Evolutionary conservation across 2,797 vertebrate species (phyloP).

Genomic region (Aotus griseimembra): DNA sequence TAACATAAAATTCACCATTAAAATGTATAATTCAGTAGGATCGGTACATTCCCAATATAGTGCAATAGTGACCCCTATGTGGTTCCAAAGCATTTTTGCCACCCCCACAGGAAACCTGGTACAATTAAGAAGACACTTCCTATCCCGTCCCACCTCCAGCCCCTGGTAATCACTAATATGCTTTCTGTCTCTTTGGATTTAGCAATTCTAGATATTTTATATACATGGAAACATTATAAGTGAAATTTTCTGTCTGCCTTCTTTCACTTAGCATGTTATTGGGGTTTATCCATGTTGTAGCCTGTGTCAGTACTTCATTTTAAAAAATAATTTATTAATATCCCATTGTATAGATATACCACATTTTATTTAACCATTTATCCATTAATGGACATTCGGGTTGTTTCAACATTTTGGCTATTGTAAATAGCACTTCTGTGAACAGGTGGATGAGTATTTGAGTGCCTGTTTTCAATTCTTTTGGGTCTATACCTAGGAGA

Average conservation of each 20-base stretch:
- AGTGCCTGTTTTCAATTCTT: not conserved
- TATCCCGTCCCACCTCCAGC: rapidly evolving
- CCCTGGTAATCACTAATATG: not conserved
- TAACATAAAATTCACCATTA: slow-evolving; percentile 3
- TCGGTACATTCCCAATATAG: not conserved
- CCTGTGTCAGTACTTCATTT: not conserved
- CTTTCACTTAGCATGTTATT: not conserved
- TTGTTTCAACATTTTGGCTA: not conserved
- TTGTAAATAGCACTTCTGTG: not conserved
- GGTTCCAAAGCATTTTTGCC: not conserved
- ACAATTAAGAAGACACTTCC: not conserved
- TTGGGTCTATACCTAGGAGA: not conserved
- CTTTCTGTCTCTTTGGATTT: not conserved
- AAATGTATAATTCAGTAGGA: not conserved
- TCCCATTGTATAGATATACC: not conserved
- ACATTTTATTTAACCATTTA: not conserved
- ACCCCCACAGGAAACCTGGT: not conserved
- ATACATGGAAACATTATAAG: not conserved
- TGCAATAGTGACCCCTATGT: not conserved
- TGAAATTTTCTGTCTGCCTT: not conserved
- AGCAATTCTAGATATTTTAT: not conserved
- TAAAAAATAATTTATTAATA: not conserved
- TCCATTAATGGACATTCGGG: not conserved
- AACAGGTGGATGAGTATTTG: not conserved
- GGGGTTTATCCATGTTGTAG: not conserved